A percentile compares a stretch with the other conserved stretches of the same genome.
These are phyloP conservation scores for Alexandromys fortis DNA, from an alignment of 2,113 vertebrate species.

Conservation along the genomic window DNA sequence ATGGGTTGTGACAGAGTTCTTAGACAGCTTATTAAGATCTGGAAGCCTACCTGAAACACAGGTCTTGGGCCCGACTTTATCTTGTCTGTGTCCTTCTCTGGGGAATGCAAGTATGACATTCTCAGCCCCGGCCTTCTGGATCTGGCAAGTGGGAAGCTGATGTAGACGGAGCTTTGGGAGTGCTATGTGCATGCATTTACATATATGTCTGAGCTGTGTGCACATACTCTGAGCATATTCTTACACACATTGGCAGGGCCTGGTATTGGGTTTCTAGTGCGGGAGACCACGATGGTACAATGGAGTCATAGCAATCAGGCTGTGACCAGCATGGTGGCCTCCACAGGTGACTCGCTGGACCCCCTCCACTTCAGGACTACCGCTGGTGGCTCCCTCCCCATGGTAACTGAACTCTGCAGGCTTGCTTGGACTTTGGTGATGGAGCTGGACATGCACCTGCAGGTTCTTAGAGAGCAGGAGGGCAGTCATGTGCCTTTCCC, in stretches of 20 bases:
- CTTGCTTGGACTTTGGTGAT: neutral
- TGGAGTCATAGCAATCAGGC: neutral
- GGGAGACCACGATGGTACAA: rapidly evolving
- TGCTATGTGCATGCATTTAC: neutral
- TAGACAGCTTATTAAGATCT: neutral
- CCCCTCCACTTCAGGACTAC: neutral
- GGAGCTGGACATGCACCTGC: neutral
- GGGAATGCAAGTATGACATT: neutral
- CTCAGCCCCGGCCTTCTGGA: neutral
- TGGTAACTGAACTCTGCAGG: neutral
- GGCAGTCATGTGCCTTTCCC: neutral
- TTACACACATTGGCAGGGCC: neutral
- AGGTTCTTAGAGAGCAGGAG: neutral
- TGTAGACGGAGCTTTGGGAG: too few relatives aligned
- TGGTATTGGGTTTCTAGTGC: rapidly evolving
- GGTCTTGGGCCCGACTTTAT: neutral
- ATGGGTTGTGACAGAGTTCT: neutral
- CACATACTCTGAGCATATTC: neutral
- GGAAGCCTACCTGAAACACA: neutral
- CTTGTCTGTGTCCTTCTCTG: neutral
- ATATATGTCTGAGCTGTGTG: neutral
- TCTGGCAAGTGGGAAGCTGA: neutral
- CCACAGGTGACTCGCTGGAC: neutral
- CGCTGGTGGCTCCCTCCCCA: neutral
- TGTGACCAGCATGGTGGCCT: neutral